Base-by-base conservation (phyloP, 2,113 vertebrate genomes). In the Neotoma lepida region DNA sequence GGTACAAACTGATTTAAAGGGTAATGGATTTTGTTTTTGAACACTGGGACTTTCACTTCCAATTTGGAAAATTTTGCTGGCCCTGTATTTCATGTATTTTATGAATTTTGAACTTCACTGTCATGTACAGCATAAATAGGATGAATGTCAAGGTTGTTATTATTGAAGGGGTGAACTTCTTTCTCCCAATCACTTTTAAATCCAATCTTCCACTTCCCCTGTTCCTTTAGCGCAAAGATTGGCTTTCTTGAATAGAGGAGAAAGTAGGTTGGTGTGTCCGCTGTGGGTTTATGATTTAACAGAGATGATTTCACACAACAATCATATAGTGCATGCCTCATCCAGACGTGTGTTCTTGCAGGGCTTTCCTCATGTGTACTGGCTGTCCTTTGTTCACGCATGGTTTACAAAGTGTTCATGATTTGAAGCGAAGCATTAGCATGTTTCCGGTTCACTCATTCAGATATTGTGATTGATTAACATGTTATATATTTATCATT, bases 61-160 rank as follows among this genome's bases (percentile, higher is more conserved):
- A 73, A 8, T 89, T 86, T 77, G 82, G 9, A 64, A 17, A 64
- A 22, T 85, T 64, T 85, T 46, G 41, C 61, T 46, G 61, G 58
- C 46, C 28, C 28, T 46, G 28, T 22, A 13, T 33, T 46, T 56
- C n/a, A 92, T 77, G 14, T 13, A 28, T 28, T 73, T 91, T 87
- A 64, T 87, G 63, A 46, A 35, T 92, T 68, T 84, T 90, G 41
- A 88, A 20, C 71, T 82, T 92, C 44, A 77, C 54, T 66, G 39
- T 78, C 51, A 78, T 30, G 14, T 4, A 12, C 15, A 71, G 41
- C 18, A 44, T 33, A 33, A n/a, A 35, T 20, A 87, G 33, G 7
- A 44, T 24, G 20, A 49, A 56, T 68, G 13, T 86, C 35, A 82
- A 71, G n/a, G 4, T 54, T 73, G 76, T 78, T 76, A 28, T 44